Evolutionary conservation across 2,888 invertebrate species (phyloP), one percentile per base, ranked within the genome.

Genomic region (Iselma pallidipennis): DNA sequence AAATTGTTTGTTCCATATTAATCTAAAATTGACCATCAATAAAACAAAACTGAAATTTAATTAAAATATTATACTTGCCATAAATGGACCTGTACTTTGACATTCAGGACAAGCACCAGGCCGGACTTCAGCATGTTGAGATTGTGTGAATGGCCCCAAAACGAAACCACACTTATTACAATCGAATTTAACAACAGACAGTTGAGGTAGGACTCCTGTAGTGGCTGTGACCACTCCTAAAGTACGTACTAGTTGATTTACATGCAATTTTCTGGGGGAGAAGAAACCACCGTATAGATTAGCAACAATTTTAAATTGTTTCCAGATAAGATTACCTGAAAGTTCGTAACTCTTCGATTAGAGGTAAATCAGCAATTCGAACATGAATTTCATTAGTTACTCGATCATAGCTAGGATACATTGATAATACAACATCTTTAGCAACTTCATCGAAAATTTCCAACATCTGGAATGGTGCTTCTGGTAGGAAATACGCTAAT

Each of bases 1-100:
- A 99, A 5, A 99, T 82, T 0, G 99, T 99, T 90, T 98, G 91
- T 78, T 98, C 98, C 95, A 98, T 98, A 80, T 99, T 99, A 25
- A 99, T 91, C 90, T 96, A 82, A 2, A 80, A 76, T 37, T 53
- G n/a, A n/a, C n/a, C n/a, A n/a, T n/a, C 55, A 33, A 14, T 16
- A 53, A 21, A 10, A 1, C 10, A 53, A 31, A 23, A 23, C 12
- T 14, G 12, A 25, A 23, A 71, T n/a, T n/a, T n/a, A n/a, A n/a
- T n/a, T n/a, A n/a, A n/a, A n/a, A n/a, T n/a, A n/a, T n/a, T n/a
- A 57, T 59, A 64, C 82, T 85, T 78, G 91, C 91, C 85, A 91
- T 89, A 82, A 98, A 99, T 0, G 98, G 98, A 1, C 98, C 98
- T 59, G 85, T 84, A 74, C 96, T 96, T 80, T 99, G 98, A 86